Percentiles rank a stretch among this genome's conserved stretches.
These are phyloP conservation scores for Porites divaricata DNA, from an alignment of 92 coral and sea anemone genomes.

Conservation along the genomic window DNA sequence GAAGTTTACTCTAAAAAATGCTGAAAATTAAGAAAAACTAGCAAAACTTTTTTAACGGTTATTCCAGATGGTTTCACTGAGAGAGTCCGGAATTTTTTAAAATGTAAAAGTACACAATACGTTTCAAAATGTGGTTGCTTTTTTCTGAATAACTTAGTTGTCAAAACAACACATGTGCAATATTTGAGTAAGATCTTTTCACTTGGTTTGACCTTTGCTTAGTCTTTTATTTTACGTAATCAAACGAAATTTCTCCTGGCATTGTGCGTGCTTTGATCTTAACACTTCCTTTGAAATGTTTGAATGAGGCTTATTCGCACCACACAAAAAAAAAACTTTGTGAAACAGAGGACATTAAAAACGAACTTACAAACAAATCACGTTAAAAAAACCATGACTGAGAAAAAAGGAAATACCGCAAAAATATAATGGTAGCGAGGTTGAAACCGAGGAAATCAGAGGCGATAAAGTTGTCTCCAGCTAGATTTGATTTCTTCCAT, in stretches of 20 bases:
- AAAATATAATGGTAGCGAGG: slow-evolving; percentile 2
- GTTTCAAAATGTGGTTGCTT: background rate
- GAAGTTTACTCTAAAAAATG: no score
- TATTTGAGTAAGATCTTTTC: background rate
- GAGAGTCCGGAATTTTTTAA: no score
- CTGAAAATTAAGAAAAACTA: no score
- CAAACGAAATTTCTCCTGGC: background rate
- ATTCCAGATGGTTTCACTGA: no score
- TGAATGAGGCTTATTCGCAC: background rate
- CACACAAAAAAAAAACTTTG: background rate
- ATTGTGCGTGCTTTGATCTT: background rate
- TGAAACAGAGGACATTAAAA: background rate
- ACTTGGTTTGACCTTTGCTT: background rate
- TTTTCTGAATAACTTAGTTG: slow-evolving; percentile 8
- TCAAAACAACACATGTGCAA: background rate
- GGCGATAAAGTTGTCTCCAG: background rate
- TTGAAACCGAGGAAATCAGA: background rate
- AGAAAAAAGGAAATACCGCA: background rate
- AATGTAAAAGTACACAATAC: no score
- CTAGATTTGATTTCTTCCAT: background rate
- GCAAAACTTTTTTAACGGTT: no score
- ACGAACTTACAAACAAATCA: background rate
- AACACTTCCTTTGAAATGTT: background rate
- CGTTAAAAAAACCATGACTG: background rate
- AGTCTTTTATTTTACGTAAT: background rate